Conservation (phyloP, 1,140 invertebrate genomes). For the Brachionus sp. region DNA sequence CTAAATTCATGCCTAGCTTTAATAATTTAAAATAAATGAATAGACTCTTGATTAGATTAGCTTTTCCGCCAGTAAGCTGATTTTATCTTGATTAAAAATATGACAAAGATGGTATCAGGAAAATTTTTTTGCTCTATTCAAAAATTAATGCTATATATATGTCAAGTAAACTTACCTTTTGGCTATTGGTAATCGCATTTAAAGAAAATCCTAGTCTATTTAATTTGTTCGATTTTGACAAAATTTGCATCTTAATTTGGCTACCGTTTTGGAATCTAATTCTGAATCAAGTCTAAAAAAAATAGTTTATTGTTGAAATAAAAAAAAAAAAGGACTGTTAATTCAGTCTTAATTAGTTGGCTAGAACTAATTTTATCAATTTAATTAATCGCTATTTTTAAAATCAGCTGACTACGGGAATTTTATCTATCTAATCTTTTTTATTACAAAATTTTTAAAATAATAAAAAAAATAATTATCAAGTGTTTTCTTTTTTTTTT, state of each 20-base stretch:
- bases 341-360: constrained; percentile 5
- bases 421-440: constrained; percentile 32
- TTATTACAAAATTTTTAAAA: constrained; percentile 26
- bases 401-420: neutral
- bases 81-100: neutral
- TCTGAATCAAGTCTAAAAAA: neutral
- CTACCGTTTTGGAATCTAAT: neutral
- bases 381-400: neutral
- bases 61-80: neutral
- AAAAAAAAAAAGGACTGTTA: neutral
- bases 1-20: neutral
- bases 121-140: neutral
- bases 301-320: neutral
- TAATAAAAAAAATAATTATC: neutral
- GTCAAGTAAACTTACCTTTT: constrained; percentile 1
- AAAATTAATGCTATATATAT: neutral
- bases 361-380: constrained; percentile 4
- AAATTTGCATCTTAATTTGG: neutral
- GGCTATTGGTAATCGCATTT: neutral
- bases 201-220: neutral
- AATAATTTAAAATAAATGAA: neutral
- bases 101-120: neutral
- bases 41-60: neutral
- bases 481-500: neutral
- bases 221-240: neutral